Evolutionary conservation across 2,113 vertebrate species (phyloP).

Genomic region (Megaceryle torquata): DNA sequence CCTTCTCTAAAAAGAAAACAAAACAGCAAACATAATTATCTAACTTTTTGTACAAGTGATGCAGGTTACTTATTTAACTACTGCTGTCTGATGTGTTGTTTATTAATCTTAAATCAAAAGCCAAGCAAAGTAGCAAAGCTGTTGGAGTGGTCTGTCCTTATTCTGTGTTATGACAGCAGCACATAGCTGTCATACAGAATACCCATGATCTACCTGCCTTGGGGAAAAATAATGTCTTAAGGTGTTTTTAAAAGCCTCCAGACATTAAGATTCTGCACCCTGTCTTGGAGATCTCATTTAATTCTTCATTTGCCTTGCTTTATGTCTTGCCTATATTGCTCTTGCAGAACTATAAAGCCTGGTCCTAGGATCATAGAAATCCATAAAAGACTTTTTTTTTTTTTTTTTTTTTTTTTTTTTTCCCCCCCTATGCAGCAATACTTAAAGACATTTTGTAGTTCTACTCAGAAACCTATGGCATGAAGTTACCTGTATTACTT

Average conservation of each 20-base stretch:
- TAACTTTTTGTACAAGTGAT: conserved; percentile 76
- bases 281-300: not conserved
- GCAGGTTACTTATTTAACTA: conserved; percentile 74
- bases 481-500: not conserved
- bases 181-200: not conserved
- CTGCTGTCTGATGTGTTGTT: conserved; percentile 49
- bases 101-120: conserved; percentile 45
- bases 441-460: not conserved
- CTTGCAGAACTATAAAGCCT: not conserved
- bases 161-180: not conserved
- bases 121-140: not conserved
- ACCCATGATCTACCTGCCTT: not conserved
- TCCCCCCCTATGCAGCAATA: not conserved
- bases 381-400: not conserved
- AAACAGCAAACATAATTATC: conserved; percentile 65
- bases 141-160: not conserved
- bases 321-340: not conserved
- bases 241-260: not conserved
- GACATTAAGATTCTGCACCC: not conserved
- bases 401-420: not conserved
- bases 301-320: not conserved
- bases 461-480: not conserved
- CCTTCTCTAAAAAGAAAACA: conserved; percentile 63
- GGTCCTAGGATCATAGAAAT: not conserved
- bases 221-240: not conserved